These are phyloP conservation scores for Alethe diademata DNA, from an alignment of 2,113 vertebrate genomes.

Conservation along the genomic window DNA sequence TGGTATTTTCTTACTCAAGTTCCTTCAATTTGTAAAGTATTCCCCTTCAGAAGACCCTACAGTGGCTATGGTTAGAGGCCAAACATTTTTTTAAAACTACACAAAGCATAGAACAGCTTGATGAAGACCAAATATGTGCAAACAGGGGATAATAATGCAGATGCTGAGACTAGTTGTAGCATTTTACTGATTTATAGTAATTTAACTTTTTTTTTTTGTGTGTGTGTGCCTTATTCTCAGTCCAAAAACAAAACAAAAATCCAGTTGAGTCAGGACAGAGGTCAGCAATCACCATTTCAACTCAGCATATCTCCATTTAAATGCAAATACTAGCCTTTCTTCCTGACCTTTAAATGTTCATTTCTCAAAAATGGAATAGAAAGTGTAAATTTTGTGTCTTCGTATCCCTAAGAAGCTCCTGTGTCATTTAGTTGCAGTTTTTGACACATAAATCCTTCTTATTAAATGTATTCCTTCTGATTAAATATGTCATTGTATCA, in stretches of 20 bases:
- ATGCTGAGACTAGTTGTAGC: neutral
- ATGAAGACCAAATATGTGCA: neutral
- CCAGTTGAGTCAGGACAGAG: slow-evolving; percentile 28
- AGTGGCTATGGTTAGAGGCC: neutral
- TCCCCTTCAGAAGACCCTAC: neutral
- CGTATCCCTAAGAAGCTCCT: slow-evolving; percentile 35
- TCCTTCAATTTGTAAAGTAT: neutral
- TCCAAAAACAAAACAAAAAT: slow-evolving; percentile 42
- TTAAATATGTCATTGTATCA: slow-evolving; percentile 45
- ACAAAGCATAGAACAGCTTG: neutral
- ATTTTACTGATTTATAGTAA: slow-evolving; percentile 22
- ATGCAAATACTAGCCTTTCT: slow-evolving; percentile 82
- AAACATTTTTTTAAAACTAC: neutral
- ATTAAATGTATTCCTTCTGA: slow-evolving; percentile 37
- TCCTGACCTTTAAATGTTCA: slow-evolving; percentile 74
- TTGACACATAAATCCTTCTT: slow-evolving; percentile 15
- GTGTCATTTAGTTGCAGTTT: slow-evolving; percentile 38
- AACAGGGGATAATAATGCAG: neutral
- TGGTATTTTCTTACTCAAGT: neutral
- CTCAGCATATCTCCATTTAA: slow-evolving; percentile 80
- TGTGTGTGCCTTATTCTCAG: neutral
- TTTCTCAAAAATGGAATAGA: slow-evolving; percentile 69
- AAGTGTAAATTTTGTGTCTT: slow-evolving; percentile 68
- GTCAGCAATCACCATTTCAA: slow-evolving; percentile 70
- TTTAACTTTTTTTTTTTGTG: neutral